These are phyloP conservation scores for Clitarchus hookeri DNA, from an alignment of 2,888 invertebrate genomes.

Conservation along the genomic window DNA sequence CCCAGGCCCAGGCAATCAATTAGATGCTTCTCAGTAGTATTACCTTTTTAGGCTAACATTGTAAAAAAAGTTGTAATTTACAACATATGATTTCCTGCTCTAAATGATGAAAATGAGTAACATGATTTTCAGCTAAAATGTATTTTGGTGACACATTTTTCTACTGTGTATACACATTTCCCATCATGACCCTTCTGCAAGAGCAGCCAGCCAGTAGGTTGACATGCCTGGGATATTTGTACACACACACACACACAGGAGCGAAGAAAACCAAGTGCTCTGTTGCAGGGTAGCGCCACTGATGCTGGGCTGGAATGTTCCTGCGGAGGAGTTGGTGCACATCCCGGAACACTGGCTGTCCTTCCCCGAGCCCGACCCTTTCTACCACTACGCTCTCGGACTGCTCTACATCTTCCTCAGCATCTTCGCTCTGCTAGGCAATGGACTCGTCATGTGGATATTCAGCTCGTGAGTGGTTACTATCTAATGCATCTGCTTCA, in stretches of 20 bases:
- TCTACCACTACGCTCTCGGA: constrained; percentile 78
- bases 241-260: not conserved
- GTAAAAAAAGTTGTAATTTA: too few species aligned
- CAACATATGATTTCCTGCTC: too few species aligned
- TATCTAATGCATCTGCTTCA: too few species aligned
- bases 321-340: constrained; percentile 73
- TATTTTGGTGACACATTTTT: too few species aligned
- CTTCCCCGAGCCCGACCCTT: constrained; percentile 79
- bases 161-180: too few species aligned
- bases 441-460: constrained; percentile 84
- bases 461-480: constrained; percentile 70
- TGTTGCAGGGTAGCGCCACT: constrained; percentile 41
- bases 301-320: constrained; percentile 66
- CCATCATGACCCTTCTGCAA: too few species aligned
- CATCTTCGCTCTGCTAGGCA: constrained; percentile 70
- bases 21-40: too few species aligned
- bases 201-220: too few species aligned
- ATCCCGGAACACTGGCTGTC: constrained; percentile 81
- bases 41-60: too few species aligned
- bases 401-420: constrained; percentile 74
- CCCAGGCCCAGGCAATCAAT: too few species aligned
- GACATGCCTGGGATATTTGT: not conserved
- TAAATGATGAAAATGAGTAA: too few species aligned
- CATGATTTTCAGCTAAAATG: too few species aligned
- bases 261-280: not conserved